Base-by-base conservation (phyloP, 1,140 invertebrate species). In the Drosophila simulans region DNA sequence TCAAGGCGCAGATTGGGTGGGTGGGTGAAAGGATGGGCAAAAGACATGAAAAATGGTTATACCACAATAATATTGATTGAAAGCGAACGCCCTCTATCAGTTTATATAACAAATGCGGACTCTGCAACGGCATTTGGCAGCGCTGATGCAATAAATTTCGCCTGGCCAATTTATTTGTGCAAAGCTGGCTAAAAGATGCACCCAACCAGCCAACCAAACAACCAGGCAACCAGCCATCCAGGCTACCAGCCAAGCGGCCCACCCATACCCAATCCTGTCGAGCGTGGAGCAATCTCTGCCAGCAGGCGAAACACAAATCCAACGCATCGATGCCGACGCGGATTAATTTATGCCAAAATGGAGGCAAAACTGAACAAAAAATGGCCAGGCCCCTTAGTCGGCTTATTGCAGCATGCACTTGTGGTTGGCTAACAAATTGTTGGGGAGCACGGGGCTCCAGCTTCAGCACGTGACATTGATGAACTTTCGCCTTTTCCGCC, bases 61-160 rank as follows among this genome's bases (percentile, higher is more conserved):
- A 82, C 83, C 83, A 83, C 83, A 91, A 90, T 89, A 88, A 88
- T 89, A 90, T 90, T 89, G 85, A 90, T 90, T 90, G 81, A 90
- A 90, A 69, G 84, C 74, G 79, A 88, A 59, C 69, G 46, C 54
- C 74, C 63, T 57, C 71, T 58, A 69, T 42, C 56, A 45, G 71
- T 71, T 77, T 71, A 58, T 78, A 71, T 88, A 79, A 88, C 74
- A 84, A 84, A 80, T 80, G 77, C 64, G 63, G 58, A 68, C 64
- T 64, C 46, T 80, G 78, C 78, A 80, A 69, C 73, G 71, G 79
- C 83, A 83, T 75, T 88, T 89, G 83, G 70, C 80, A 77, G 46
- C 71, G 66, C 78, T 88, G 74, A 89, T 88, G 83, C 79, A 88
- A 88, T 88, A 88, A 88, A 88, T 88, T 88, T 80, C 45, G 71